Percentiles rank a stretch among this genome's conserved stretches.
Conservation (phyloP, 2,113 vertebrate species). For the Pelodiscus sinensis region DNA sequence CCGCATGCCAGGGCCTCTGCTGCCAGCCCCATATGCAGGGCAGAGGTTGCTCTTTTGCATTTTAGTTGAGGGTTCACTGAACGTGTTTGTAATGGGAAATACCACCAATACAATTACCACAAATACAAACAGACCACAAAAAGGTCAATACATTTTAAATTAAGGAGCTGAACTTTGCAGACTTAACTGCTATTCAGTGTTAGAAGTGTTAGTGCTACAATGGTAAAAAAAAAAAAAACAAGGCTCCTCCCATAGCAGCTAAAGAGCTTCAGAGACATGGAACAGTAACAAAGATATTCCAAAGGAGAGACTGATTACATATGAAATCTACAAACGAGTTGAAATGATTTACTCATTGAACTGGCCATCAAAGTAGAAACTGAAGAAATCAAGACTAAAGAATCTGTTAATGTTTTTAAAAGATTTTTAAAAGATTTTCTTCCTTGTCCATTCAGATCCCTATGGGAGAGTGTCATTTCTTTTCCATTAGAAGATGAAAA, state of each 20-base stretch:
- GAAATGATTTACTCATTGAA: background rate
- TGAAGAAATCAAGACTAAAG: background rate
- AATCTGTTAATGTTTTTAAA: background rate
- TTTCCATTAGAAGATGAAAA: background rate
- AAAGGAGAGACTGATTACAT: background rate
- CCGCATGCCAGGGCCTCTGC: too few relatives aligned
- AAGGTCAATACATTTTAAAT: background rate
- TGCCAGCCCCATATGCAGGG: too few relatives aligned
- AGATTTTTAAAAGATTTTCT: background rate
- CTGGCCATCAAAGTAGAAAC: background rate
- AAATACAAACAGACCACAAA: background rate
- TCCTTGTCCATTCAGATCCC: background rate
- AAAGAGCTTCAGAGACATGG: background rate
- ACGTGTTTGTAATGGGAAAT: background rate
- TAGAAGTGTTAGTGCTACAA: background rate
- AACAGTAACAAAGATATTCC: background rate
- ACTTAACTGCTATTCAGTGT: background rate
- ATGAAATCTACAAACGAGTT: background rate
- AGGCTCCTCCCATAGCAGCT: background rate
- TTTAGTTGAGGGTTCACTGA: constrained; percentile 7
- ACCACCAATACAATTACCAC: background rate
- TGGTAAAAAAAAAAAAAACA: background rate
- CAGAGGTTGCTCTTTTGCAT: background rate
- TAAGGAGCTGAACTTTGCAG: background rate
- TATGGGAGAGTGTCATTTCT: background rate